Base-by-base conservation (phyloP, 1,140 invertebrate species). In the Forficula auricularia region DNA sequence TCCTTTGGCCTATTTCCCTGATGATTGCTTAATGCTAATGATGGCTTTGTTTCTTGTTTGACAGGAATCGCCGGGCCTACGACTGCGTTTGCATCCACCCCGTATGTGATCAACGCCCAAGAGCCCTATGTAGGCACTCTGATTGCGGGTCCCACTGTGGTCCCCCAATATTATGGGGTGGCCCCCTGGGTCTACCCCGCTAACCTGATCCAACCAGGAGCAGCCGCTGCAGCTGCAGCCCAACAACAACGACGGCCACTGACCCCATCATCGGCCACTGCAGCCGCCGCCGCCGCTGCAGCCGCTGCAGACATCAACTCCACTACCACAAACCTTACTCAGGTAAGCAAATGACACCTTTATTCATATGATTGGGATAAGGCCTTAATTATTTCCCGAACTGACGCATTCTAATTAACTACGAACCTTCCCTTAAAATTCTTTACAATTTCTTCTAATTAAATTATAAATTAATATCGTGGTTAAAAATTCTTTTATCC, bases 41-140 rank as follows among this genome's bases (percentile, higher is more conserved):
- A n/a, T n/a, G n/a, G n/a, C n/a, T n/a, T n/a, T 40, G n/a, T 13
- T 45, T 44, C 12, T 47, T 40, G 3, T 4, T 27, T 40, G 13
- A 20, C 41, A 38, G 47, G 46, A 35, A 32, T 46, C 51, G 59
- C 59, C 35, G 62, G 67, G 68, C 62, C 66, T 68, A 61, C 72
- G 72, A 58, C 75, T 64, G 69, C 81, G 50, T 71, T 80, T 64
- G 70, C 79, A 48, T 69, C 76, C 59, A 75, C 82, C 34, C 85
- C 87, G 14, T 92, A 92, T 56, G 81, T 92, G 44, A 81, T 92
- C 52, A 90, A 90, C 61, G 74, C 81, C 31, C 79, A 84, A 56
- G 78, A 81, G 48, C 66, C 64, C n/a, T 69, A 69, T 49, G 57
- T 66, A 42, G 57, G 57, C 36, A 52, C 58, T 38, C 47, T 64